Conservation (phyloP, 2,888 invertebrate species). For the Beris chalybata region DNA sequence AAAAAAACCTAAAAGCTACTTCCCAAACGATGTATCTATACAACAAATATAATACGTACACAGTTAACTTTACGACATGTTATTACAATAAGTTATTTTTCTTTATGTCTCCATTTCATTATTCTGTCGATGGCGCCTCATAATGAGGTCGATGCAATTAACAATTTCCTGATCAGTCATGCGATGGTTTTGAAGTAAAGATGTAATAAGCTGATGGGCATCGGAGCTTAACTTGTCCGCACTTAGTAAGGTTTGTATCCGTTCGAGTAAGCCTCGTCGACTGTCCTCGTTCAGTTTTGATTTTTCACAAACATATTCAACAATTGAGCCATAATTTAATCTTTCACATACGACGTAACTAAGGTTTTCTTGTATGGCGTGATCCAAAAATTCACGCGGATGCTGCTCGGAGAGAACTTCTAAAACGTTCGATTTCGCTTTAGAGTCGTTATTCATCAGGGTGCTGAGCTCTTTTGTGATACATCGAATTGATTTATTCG, state of each 20-base stretch:
- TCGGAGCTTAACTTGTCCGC: slow-evolving; percentile 6
- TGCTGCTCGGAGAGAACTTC: slow-evolving; percentile 54
- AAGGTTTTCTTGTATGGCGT: slow-evolving; percentile 54
- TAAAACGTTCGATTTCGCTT: slow-evolving; percentile 49
- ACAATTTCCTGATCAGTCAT: slow-evolving; percentile 28
- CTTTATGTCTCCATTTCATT: neutral
- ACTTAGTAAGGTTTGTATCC: slow-evolving; percentile 32
- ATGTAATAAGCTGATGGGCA: slow-evolving; percentile 11
- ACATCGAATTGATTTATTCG: slow-evolving; percentile 42
- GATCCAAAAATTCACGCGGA: slow-evolving; percentile 54
- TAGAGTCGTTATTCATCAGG: slow-evolving; percentile 48
- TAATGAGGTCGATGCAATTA: slow-evolving; percentile 13
- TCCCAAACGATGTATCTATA: neutral
- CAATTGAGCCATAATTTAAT: slow-evolving; percentile 51
- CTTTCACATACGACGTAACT: slow-evolving; percentile 55
- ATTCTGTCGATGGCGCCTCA: slow-evolving; percentile 11
- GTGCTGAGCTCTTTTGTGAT: slow-evolving; percentile 49
- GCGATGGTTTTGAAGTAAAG: slow-evolving; percentile 19
- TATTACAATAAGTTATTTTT: too few species aligned
- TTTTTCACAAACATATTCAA: slow-evolving; percentile 53
- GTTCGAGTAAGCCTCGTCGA: slow-evolving; percentile 46
- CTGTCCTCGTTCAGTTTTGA: slow-evolving; percentile 50
- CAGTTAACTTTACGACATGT: neutral
- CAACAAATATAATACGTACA: neutral
- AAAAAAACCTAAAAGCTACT: neutral